These are phyloP conservation scores for Podiceps cristatus DNA, from an alignment of 2,113 vertebrate species.

Conservation along the genomic window DNA sequence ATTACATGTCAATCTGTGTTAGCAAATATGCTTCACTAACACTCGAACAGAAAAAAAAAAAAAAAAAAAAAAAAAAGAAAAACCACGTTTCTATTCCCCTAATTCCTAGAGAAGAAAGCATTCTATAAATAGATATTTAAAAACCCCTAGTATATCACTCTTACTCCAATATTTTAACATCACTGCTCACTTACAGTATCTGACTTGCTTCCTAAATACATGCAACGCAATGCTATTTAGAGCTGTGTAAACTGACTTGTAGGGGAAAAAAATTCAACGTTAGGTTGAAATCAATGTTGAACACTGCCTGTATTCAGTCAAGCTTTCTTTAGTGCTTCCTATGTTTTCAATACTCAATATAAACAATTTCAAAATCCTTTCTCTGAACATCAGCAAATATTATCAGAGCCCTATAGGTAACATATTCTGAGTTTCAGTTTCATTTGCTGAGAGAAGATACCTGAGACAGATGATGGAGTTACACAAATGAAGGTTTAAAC, in stretches of 20 bases:
- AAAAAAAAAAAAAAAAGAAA: too few species aligned
- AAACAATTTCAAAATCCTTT: background rate
- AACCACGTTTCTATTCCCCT: background rate
- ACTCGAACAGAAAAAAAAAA: background rate
- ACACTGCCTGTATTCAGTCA: background rate
- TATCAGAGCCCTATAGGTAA: background rate
- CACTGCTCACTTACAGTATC: background rate
- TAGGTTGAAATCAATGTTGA: background rate
- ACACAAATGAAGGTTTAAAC: background rate
- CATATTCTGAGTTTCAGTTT: background rate
- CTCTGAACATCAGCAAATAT: background rate
- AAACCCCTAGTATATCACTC: background rate
- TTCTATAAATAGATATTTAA: background rate
- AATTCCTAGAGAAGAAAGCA: conserved; percentile 19
- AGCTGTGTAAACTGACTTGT: background rate
- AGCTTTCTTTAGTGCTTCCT: background rate
- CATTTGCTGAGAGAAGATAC: background rate
- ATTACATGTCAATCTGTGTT: conserved; percentile 48
- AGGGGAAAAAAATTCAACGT: background rate
- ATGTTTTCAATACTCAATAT: background rate
- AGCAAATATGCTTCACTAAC: conserved; percentile 55
- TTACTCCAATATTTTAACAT: conserved; percentile 17
- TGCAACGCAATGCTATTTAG: background rate
- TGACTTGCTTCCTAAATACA: background rate
- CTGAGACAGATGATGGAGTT: background rate